These are phyloP conservation scores for Eupeodes luniger DNA, from an alignment of 2,888 invertebrate species.

Conservation along the genomic window DNA sequence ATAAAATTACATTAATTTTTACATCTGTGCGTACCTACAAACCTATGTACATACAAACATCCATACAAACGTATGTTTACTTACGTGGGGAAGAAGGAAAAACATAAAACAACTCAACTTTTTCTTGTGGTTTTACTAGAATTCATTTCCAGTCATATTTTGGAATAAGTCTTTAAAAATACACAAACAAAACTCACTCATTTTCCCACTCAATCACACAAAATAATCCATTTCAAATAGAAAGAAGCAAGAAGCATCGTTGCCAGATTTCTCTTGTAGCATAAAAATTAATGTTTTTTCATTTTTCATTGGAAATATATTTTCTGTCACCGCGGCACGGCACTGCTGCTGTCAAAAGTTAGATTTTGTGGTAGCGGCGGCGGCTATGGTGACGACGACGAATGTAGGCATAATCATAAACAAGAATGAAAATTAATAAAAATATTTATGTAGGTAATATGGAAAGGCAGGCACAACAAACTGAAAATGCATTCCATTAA, in stretches of 20 bases:
- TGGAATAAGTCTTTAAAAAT: slow-evolving; percentile 41
- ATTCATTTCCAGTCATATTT: slow-evolving; percentile 47
- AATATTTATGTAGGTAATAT: not conserved
- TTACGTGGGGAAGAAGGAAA: not conserved
- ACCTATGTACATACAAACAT: not conserved
- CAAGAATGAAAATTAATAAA: slow-evolving; percentile 48
- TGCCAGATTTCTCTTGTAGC: slow-evolving; percentile 60
- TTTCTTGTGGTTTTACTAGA: slow-evolving; percentile 33
- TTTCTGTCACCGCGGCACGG: slow-evolving; percentile 17
- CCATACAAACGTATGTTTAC: not conserved
- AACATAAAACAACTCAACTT: slow-evolving; percentile 8
- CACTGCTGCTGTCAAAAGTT: slow-evolving; percentile 32
- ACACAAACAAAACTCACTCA: slow-evolving; percentile 59
- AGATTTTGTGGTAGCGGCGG: slow-evolving; percentile 40
- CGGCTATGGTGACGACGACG: too few species aligned
- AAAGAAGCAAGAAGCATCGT: slow-evolving; percentile 49
- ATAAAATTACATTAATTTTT: slow-evolving; percentile 46
- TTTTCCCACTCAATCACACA: slow-evolving; percentile 42
- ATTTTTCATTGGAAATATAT: slow-evolving; percentile 45
- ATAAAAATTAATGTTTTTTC: slow-evolving; percentile 3
- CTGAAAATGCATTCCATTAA: not conserved
- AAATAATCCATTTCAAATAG: slow-evolving; percentile 43
- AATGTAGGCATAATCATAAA: slow-evolving; percentile 44
- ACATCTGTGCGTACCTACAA: slow-evolving; percentile 53
- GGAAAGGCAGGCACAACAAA: not conserved